These are phyloP conservation scores for Globodera ellingtonae DNA, from an alignment of 1,140 invertebrate species.

Conservation along the genomic window DNA sequence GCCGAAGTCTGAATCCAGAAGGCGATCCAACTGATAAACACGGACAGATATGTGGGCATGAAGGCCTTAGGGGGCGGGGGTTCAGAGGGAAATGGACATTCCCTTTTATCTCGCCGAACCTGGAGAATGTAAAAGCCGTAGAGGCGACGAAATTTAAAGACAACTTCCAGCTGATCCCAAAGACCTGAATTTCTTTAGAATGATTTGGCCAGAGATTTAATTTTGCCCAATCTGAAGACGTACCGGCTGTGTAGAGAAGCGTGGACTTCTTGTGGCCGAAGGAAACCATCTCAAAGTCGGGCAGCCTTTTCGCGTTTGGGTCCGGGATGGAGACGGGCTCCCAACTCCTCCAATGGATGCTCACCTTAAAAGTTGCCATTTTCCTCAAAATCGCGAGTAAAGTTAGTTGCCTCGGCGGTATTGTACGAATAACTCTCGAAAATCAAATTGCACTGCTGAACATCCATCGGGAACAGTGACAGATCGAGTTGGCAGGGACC, in stretches of 20 bases:
- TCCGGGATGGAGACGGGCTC: conserved; percentile 63
- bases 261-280: conserved; percentile 55
- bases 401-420: conserved; percentile 54
- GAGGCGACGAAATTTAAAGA: conserved; percentile 58
- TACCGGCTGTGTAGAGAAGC: conserved; percentile 57
- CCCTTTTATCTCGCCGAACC: conserved; percentile 19
- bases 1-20: conserved; percentile 65
- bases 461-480: conserved; percentile 53
- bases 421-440: conserved; percentile 64
- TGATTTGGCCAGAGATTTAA: background rate
- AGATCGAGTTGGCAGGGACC: conserved; percentile 60
- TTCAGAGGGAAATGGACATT: background rate
- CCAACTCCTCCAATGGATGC: conserved; percentile 63
- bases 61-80: conserved; percentile 46
- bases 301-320: conserved; percentile 58
- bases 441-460: conserved; percentile 60
- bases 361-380: conserved; percentile 30
- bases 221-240: conserved; percentile 26
- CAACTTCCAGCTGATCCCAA: conserved; percentile 64
- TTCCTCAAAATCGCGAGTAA: background rate
- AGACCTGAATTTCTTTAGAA: conserved; percentile 32
- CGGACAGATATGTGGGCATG: conserved; percentile 40
- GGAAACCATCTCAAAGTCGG: conserved; percentile 60
- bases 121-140: conserved; percentile 64
- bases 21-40: conserved; percentile 59